These are phyloP conservation scores for Kryptolebias ocellatus DNA, from an alignment of 2,797 vertebrate species.

Conservation along the genomic window DNA sequence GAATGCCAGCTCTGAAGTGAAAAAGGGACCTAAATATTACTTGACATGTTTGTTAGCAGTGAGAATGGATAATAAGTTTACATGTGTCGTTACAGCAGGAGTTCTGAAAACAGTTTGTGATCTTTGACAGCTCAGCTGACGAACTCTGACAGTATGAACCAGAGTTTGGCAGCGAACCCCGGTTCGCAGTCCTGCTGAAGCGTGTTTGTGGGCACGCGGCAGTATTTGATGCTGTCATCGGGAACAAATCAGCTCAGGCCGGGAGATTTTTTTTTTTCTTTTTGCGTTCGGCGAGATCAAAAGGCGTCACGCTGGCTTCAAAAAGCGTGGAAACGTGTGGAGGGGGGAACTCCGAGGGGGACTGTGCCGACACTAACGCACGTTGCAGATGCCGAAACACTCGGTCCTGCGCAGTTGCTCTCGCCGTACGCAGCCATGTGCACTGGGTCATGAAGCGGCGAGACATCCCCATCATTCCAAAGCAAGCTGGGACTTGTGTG, in stretches of 20 bases:
- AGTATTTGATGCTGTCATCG: constrained; percentile 55
- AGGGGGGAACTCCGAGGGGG: constrained; percentile 6
- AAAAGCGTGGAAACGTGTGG: constrained; percentile 25
- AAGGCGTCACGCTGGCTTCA: constrained; percentile 58
- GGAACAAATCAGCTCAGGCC: constrained; percentile 54
- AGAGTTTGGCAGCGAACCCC: constrained; percentile 1
- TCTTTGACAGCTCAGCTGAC: constrained; percentile 7
- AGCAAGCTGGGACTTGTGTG: constrained; percentile 47
- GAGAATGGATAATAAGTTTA: background rate
- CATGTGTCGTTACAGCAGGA: constrained; percentile 15
- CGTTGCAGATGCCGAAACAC: background rate
- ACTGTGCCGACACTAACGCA: background rate
- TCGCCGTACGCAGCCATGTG: constrained; percentile 45
- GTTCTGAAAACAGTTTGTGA: constrained; percentile 32
- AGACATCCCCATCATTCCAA: constrained; percentile 30
- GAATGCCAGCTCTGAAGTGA: too few species aligned
- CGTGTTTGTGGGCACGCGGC: constrained; percentile 34
- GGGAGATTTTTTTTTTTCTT: constrained; percentile 19
- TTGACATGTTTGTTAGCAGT: background rate
- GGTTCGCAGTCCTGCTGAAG: constrained; percentile 1
- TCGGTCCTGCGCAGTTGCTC: background rate
- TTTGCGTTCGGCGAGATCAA: constrained; percentile 53
- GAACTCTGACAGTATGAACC: background rate
- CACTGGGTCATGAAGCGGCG: constrained; percentile 46
- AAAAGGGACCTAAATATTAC: too few species aligned